Conservation (phyloP, 2,888 invertebrate species). For the Chrysotoxum bicinctum region DNA sequence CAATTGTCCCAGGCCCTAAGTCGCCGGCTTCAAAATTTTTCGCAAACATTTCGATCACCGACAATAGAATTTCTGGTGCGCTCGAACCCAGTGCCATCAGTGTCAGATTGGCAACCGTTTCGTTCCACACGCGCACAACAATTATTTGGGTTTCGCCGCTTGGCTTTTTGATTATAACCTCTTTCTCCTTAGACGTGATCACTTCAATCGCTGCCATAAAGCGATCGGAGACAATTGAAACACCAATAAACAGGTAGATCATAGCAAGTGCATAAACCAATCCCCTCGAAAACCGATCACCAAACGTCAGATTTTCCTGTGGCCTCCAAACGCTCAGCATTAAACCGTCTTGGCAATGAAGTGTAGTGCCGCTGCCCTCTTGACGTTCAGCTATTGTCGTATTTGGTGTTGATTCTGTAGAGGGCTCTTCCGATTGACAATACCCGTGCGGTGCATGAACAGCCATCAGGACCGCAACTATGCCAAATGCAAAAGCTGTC, state of each 20-base stretch:
- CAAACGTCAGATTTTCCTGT: conserved; percentile 87
- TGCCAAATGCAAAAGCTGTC: conserved; percentile 54
- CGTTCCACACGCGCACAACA: conserved; percentile 98
- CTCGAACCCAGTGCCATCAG: conserved; percentile 99
- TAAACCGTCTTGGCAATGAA: conserved; percentile 90
- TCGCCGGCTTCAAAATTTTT: conserved; percentile 98
- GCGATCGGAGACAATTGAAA: conserved; percentile 98
- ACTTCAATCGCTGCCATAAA: conserved; percentile 99
- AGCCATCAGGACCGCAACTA: conserved; percentile 33
- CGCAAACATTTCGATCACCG: conserved; percentile 98
- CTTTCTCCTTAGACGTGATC: conserved; percentile 98
- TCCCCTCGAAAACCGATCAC: conserved; percentile 92
- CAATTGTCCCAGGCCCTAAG: conserved; percentile 98
- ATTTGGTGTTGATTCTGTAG: conserved; percentile 29
- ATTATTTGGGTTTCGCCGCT: conserved; percentile 94
- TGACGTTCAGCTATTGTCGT: conserved; percentile 60
- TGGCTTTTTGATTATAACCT: conserved; percentile 94
- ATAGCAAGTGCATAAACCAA: conserved; percentile 93
- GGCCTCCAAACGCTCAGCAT: conserved; percentile 95
- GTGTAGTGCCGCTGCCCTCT: conserved; percentile 70
- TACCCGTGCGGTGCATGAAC: conserved; percentile 58
- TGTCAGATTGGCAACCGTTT: conserved; percentile 98
- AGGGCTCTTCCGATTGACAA: conserved; percentile 48
- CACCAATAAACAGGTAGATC: conserved; percentile 98
- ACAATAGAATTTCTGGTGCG: conserved; percentile 98